A percentile compares a stretch with the other conserved stretches of the same genome.
These are phyloP conservation scores for Tolypeutes matacus DNA, from an alignment of 2,797 vertebrate species.

Conservation along the genomic window DNA sequence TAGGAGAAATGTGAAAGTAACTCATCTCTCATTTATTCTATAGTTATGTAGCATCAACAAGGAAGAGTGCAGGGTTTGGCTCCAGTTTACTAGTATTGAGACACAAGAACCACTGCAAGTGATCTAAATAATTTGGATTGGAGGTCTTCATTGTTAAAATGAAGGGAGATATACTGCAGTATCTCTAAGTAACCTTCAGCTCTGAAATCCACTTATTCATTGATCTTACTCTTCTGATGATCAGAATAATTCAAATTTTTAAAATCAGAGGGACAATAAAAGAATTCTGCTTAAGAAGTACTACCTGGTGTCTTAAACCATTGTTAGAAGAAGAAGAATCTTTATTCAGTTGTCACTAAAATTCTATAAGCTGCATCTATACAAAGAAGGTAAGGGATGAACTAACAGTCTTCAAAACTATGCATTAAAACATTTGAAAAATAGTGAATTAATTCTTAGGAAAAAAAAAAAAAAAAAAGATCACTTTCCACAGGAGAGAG, in stretches of 20 bases:
- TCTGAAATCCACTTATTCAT: neutral
- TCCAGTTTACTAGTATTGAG: neutral
- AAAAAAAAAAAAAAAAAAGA: slow-evolving; percentile 26
- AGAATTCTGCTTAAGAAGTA: neutral
- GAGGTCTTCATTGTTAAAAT: neutral
- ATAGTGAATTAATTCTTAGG: neutral
- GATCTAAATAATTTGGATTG: neutral
- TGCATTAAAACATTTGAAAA: neutral
- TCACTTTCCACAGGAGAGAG: neutral
- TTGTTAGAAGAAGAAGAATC: neutral
- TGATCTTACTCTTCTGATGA: neutral
- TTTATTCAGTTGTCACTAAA: neutral
- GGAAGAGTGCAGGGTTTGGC: neutral
- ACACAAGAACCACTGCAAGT: neutral
- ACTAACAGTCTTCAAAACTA: neutral
- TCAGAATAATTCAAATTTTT: neutral
- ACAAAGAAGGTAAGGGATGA: neutral
- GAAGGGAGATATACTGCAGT: neutral
- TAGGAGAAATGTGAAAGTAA: neutral
- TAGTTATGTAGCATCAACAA: neutral
- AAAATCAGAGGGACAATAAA: neutral
- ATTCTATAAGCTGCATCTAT: neutral
- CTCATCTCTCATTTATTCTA: neutral
- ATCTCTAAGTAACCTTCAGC: neutral
- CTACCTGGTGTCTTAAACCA: neutral